Base-by-base conservation (phyloP, 2,797 vertebrate species). In the Denticeps clupeoides region DNA sequence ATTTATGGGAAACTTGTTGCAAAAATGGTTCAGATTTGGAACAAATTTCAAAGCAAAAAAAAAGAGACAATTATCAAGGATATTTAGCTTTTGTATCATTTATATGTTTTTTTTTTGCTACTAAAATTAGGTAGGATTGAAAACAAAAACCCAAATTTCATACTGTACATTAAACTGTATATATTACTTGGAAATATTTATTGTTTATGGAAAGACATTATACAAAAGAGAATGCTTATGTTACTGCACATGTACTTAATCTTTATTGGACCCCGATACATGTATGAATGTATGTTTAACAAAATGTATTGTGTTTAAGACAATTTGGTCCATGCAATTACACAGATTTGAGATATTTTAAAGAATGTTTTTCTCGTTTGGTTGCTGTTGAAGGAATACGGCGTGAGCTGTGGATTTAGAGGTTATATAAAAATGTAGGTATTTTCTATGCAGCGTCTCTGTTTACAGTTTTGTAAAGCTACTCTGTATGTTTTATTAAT, bases 201-300 rank as follows among this genome's bases (percentile, higher is more conserved):
- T 57, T 65, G 60, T 56, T 54, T 50, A 54, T 59, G 31, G 28
- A 40, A 33, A 58, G 54, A 61, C 52, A 47, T 59, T 48, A 62
- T 57, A 21, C n/a, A 38, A 38, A 38, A 21, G 13, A 35, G n/a
- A 18, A 18, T 19, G 16, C 28, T 28, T 28, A 27, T 38, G 35
- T 38, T 38, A 38, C 38, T 19, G 18, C 38, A 38, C 16, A 35
- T 38, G 16, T 54, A 29, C 43, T 50, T 21, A 10, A 21, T 22
- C 51, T 53, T 50, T 53, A 44, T 42, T 50, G 59, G 54, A 50
- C 24, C 26, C 18, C 41, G 26, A 41, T 35, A 27, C 21, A 32
- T 55, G 63, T 49, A 56, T 62, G 63, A 53, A 54, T 49, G 59
- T 65, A 53, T 26, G 49, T 52, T 59, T 38, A 56, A 56, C 37